Conservation (phyloP, 1,140 invertebrate species). For the Gryon sp. region DNA sequence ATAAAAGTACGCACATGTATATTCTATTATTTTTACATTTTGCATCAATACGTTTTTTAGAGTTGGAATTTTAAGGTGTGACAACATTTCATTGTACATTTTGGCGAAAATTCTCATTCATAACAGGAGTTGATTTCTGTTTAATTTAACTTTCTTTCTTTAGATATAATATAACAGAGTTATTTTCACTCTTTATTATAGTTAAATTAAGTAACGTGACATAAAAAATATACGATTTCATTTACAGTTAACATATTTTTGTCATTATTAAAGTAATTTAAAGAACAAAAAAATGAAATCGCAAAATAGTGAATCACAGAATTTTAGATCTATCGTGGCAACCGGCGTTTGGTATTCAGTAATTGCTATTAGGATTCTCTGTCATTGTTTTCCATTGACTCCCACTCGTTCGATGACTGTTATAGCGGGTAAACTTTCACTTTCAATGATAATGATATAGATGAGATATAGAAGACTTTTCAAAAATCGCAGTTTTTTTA, state of each 20-base stretch:
- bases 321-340: slow-evolving; percentile 10
- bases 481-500: no score
- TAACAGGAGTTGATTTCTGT: not conserved
- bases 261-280: no score
- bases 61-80: not conserved
- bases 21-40: no score
- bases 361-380: slow-evolving; percentile 63
- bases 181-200: no score
- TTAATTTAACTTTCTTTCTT: not conserved
- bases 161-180: no score
- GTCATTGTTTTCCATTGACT: slow-evolving; percentile 65
- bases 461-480: no score
- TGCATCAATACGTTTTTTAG: no score
- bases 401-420: slow-evolving; percentile 52
- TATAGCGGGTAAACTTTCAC: slow-evolving; percentile 65
- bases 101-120: not conserved
- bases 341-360: slow-evolving; percentile 61
- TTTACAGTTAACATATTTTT: no score
- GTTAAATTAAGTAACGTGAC: no score
- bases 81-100: not conserved
- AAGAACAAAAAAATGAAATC: no score
- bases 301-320: not conserved
- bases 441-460: slow-evolving; percentile 50
- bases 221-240: no score
- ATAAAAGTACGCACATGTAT: no score